Percentiles rank a stretch among this genome's conserved stretches.
Conservation (phyloP, 2,888 invertebrate genomes). For the Adela reaumurella region DNA sequence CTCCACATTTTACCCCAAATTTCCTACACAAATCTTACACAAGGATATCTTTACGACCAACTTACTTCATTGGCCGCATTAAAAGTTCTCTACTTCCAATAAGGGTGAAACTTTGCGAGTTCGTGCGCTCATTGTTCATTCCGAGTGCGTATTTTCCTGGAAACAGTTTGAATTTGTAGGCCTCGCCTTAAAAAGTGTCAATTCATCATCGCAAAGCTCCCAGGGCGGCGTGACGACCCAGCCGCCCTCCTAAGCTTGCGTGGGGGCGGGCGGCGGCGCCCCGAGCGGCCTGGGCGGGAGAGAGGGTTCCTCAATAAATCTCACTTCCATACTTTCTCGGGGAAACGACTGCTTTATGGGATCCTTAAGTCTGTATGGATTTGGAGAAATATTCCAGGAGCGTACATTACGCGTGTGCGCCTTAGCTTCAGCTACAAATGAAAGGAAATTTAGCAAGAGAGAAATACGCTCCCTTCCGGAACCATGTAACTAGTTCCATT, state of each 20-base stretch:
- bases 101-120: slow-evolving; percentile 34
- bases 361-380: slow-evolving; percentile 59
- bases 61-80: slow-evolving; percentile 50
- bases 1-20: background rate
- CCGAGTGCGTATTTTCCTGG: slow-evolving; percentile 45
- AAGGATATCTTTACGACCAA: slow-evolving; percentile 37
- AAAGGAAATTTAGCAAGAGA: slow-evolving; percentile 51
- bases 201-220: slow-evolving; percentile 55
- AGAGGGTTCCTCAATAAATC: slow-evolving; percentile 53
- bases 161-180: slow-evolving; percentile 46
- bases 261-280: slow-evolving; percentile 12
- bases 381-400: slow-evolving; percentile 55
- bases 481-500: no score
- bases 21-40: slow-evolving; percentile 35
- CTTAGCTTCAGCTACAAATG: slow-evolving; percentile 35
- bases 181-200: slow-evolving; percentile 50
- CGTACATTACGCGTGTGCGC: slow-evolving; percentile 25
- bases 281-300: slow-evolving; percentile 40
- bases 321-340: slow-evolving; percentile 56
- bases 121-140: slow-evolving; percentile 46
- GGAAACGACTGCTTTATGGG: slow-evolving; percentile 56
- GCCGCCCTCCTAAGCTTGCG: slow-evolving; percentile 2
- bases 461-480: no score
- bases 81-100: slow-evolving; percentile 36
- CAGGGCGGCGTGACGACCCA: slow-evolving; percentile 24